phyloP scores from a whole-genome alignment of 1,140 invertebrate genomes.

The Atopsyche davidsoni region DNA sequence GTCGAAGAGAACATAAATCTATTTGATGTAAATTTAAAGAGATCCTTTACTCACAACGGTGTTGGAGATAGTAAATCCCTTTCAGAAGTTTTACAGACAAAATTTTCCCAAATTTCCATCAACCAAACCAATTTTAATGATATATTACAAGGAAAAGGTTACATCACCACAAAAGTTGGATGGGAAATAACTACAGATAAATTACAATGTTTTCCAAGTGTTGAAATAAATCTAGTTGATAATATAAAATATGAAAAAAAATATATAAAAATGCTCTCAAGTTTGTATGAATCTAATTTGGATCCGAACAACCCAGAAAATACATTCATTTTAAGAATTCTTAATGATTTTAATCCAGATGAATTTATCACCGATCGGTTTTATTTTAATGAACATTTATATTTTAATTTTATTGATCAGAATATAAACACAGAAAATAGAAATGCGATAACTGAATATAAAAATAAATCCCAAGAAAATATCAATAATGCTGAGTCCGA shows the following conservation, averaged over 20 bases:
- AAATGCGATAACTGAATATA: neutral
- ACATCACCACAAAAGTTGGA: constrained; percentile 5
- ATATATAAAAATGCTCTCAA: constrained; percentile 7
- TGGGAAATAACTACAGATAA: constrained; percentile 4
- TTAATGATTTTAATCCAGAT: constrained; percentile 18
- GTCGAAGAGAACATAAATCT: neutral
- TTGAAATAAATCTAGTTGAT: neutral
- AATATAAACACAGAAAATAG: neutral
- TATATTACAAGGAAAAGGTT: constrained; percentile 3
- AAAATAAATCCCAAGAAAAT: neutral
- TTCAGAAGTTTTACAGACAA: constrained; percentile 8
- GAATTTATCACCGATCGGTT: constrained; percentile 12
- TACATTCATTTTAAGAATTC: constrained; percentile 17
- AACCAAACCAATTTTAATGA: neutral
- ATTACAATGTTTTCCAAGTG: neutral
- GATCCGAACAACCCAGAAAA: constrained; percentile 30
- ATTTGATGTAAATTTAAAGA: constrained; percentile 9
- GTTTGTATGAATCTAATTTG: constrained; percentile 9
- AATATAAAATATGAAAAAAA: constrained; percentile 2
- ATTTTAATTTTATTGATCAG: constrained; percentile 18
- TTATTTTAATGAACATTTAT: constrained; percentile 22
- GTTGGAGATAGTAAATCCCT: constrained; percentile 9
- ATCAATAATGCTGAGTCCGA: constrained; percentile 3
- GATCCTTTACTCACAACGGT: constrained; percentile 10
- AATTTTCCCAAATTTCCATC: constrained; percentile 8